phyloP scores from a whole-genome alignment of 1,140 invertebrate genomes.

The Achatina immaculata region DNA sequence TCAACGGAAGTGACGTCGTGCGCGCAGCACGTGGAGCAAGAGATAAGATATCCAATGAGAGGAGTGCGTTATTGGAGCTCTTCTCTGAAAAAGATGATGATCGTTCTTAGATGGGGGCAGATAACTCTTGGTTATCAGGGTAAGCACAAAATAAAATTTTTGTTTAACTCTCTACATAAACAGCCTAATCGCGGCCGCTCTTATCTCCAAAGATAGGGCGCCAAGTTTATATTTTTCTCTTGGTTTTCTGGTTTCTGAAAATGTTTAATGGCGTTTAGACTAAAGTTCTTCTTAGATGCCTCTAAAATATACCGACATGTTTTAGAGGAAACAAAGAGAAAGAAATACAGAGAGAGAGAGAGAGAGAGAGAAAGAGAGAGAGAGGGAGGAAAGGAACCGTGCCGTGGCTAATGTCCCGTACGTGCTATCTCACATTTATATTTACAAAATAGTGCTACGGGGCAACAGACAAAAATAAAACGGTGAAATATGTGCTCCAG shows the following conservation, averaged over 20 bases:
- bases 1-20: constrained; percentile 29
- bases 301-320: neutral
- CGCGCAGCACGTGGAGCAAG: constrained; percentile 21
- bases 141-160: constrained; percentile 24
- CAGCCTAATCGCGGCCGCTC: constrained; percentile 2
- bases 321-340: neutral
- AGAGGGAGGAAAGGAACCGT: neutral
- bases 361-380: neutral
- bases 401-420: too few species aligned
- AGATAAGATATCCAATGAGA: constrained; percentile 28
- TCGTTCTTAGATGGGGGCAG: constrained; percentile 18
- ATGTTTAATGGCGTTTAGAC: constrained; percentile 8
- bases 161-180: constrained; percentile 9
- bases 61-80: constrained; percentile 6
- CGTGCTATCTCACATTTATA: too few species aligned
- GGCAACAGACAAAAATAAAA: neutral
- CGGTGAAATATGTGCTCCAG: neutral
- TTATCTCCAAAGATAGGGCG: constrained; percentile 18
- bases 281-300: neutral
- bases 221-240: constrained; percentile 21
- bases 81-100: constrained; percentile 23
- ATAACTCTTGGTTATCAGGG: neutral
- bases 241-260: neutral
- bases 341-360: neutral
- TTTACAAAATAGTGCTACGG: too few species aligned